phyloP scores from a whole-genome alignment of 2,888 invertebrate genomes.

The Mechanitis mazaeus region DNA sequence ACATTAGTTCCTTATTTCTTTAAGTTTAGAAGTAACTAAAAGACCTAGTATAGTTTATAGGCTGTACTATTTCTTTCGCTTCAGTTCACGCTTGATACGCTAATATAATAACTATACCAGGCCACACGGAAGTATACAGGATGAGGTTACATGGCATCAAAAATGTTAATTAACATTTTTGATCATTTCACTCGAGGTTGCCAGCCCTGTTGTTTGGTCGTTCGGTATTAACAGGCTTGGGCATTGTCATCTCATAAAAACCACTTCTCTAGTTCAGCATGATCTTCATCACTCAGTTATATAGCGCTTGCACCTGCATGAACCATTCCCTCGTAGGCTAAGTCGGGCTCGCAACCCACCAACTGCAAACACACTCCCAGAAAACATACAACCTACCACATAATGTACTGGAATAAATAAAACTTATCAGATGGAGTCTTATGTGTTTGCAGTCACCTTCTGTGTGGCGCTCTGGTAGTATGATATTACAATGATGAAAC shows the following conservation, averaged over 20 bases:
- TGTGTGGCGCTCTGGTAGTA: conserved; percentile 49
- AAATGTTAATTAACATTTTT: too few relatives aligned
- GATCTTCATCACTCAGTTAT: conserved; percentile 1
- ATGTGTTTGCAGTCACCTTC: conserved; percentile 64
- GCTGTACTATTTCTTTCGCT: conserved; percentile 1
- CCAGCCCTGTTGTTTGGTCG: conserved; percentile 38
- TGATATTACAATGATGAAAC: conserved; percentile 23
- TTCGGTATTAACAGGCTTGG: conserved; percentile 4
- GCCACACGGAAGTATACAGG: conserved; percentile 51
- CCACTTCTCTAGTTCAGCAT: conserved; percentile 7
- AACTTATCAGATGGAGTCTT: conserved; percentile 6
- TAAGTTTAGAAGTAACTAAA: conserved; percentile 11
- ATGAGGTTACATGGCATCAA: conserved; percentile 34
- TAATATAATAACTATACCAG: conserved; percentile 25
- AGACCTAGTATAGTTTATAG: conserved; percentile 17
- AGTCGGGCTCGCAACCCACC: conserved; percentile 55
- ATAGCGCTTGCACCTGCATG: conserved; percentile 2
- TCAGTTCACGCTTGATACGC: conserved; percentile 14
- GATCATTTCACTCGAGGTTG: conserved; percentile 38
- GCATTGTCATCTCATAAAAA: background rate
- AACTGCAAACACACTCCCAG: conserved; percentile 62
- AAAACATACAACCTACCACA: conserved; percentile 13
- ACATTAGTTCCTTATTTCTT: conserved; percentile 26
- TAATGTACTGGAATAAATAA: conserved; percentile 4
- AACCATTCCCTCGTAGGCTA: conserved; percentile 6